These are phyloP conservation scores for Paedocypris micromegethes DNA, from an alignment of 2,797 vertebrate genomes.

Conservation along the genomic window DNA sequence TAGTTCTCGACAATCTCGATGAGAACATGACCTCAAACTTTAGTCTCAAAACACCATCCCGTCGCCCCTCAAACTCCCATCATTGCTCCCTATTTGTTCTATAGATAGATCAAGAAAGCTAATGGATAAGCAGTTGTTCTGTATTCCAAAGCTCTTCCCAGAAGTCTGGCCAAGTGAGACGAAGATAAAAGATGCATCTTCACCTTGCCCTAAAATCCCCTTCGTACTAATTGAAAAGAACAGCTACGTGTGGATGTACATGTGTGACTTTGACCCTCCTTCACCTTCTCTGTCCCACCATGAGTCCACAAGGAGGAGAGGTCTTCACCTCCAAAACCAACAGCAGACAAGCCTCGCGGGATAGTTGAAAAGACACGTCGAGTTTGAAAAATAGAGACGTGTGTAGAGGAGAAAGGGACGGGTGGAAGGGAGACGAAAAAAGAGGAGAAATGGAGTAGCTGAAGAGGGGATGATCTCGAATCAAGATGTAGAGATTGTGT, in stretches of 20 bases:
- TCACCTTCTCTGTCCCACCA: constrained; percentile 36
- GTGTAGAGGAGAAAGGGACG: constrained; percentile 23
- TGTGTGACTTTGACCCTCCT: constrained; percentile 36
- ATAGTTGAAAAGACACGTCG: constrained; percentile 1
- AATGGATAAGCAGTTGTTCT: too few relatives aligned
- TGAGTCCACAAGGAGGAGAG: constrained; percentile 17
- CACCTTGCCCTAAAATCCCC: not conserved
- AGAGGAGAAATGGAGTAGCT: constrained; percentile 15
- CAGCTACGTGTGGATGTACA: not conserved
- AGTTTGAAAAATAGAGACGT: constrained; percentile 21
- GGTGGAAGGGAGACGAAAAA: constrained; percentile 8
- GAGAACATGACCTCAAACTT: too few relatives aligned
- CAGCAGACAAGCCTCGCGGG: constrained; percentile 17
- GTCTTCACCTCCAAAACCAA: constrained; percentile 33
- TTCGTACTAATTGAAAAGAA: constrained; percentile 23
- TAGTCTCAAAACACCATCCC: too few relatives aligned
- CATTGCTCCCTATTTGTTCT: too few relatives aligned
- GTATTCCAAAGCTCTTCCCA: too few relatives aligned
- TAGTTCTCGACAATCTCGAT: too few relatives aligned
- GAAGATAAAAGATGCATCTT: not conserved
- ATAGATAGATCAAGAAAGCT: too few relatives aligned
- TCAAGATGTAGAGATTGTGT: constrained; percentile 14
- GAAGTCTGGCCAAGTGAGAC: not conserved
- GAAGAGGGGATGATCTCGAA: constrained; percentile 8
- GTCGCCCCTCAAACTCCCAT: too few relatives aligned